Evolutionary conservation across 2,797 vertebrate species (phyloP).

Genomic region (Zalophus californianus): DNA sequence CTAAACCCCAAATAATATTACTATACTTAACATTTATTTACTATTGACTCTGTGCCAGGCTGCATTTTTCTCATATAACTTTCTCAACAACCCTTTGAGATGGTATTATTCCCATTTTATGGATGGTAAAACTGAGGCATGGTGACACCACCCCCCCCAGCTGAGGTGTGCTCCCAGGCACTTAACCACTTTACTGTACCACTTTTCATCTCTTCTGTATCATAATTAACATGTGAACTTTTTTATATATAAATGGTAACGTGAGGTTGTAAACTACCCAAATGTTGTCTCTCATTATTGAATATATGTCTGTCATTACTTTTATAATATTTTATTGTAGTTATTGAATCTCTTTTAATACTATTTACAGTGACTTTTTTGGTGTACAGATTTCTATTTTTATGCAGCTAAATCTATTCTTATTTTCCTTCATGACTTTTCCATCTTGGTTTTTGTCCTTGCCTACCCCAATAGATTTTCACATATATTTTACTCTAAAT

Average conservation of each 20-base stretch:
- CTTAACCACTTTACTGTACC: background rate
- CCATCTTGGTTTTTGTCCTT: background rate
- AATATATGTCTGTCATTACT: constrained; percentile 12
- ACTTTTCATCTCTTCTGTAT: background rate
- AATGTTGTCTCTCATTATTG: background rate
- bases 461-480: background rate
- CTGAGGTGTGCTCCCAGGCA: background rate
- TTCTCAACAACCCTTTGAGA: background rate
- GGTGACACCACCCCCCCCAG: background rate
- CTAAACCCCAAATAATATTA: background rate
- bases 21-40: background rate
- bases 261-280: background rate
- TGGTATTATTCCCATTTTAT: background rate
- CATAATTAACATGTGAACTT: background rate
- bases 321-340: constrained; percentile 35
- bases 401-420: background rate
- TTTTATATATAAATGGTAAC: background rate
- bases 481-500: background rate
- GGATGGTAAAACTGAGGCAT: background rate
- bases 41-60: background rate
- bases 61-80: constrained; percentile 34
- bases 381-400: constrained; percentile 14
- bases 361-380: background rate
- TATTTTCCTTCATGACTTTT: constrained; percentile 38
- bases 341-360: constrained; percentile 46